phyloP scores from a whole-genome alignment of 2,797 vertebrate genomes.

The Sitta carolinensis region DNA sequence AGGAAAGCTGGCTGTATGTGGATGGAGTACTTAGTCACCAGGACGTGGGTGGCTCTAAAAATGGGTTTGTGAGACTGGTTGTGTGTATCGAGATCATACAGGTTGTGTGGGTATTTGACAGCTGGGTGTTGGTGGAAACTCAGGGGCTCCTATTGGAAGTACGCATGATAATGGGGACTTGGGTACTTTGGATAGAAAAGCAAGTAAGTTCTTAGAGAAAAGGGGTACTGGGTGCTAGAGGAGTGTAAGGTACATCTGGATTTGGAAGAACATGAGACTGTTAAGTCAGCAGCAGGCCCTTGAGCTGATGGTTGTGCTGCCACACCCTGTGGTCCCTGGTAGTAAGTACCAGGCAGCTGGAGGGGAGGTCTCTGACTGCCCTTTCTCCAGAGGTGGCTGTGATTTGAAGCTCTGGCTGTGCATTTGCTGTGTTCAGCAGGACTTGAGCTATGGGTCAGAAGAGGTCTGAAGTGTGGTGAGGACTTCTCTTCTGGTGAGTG shows the following conservation, averaged over 20 bases:
- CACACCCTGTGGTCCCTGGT: neutral
- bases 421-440: neutral
- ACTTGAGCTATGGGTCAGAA: neutral
- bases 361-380: neutral
- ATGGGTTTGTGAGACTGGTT: neutral
- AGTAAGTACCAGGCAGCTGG: neutral
- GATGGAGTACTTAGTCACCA: neutral
- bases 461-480: neutral
- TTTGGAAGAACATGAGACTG: neutral
- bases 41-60: neutral
- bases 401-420: neutral
- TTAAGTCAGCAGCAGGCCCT: neutral
- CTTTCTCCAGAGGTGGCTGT: neutral
- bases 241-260: neutral
- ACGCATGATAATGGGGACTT: neutral
- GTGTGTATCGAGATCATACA: neutral
- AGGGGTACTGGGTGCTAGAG: neutral
- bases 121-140: neutral
- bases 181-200: neutral
- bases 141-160: neutral
- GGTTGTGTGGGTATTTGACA: neutral
- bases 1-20: neutral
- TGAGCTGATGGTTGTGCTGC: neutral
- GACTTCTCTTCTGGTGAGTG: neutral
- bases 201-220: neutral